These are phyloP conservation scores for Tokudaia tokunoshimensis DNA, from an alignment of 2,797 vertebrate species.

Conservation along the genomic window DNA sequence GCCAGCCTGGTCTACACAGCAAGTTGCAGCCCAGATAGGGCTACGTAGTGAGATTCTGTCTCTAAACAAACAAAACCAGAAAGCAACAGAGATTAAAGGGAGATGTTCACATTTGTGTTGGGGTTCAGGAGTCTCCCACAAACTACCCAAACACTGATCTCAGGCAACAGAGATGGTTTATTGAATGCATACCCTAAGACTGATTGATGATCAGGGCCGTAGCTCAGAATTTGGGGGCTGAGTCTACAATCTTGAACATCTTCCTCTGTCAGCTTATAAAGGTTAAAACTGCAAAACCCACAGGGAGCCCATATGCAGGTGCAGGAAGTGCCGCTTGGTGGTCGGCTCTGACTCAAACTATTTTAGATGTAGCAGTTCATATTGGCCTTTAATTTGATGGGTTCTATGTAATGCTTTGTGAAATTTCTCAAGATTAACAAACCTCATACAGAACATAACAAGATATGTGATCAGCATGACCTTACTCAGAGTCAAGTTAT, in stretches of 20 bases:
- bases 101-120: not conserved
- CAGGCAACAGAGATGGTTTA: not conserved
- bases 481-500: not conserved
- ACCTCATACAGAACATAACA: not conserved
- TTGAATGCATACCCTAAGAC: not conserved
- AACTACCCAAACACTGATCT: not conserved
- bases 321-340: not conserved
- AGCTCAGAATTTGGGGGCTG: not conserved
- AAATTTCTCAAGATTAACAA: not conserved
- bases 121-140: not conserved
- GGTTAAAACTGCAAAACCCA: not conserved
- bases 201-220: not conserved
- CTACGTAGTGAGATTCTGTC: not conserved
- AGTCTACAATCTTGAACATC: not conserved
- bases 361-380: not conserved
- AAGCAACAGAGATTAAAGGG: constrained; percentile 20
- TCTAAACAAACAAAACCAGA: not conserved
- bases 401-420: not conserved
- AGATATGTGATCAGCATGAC: not conserved
- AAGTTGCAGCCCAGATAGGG: not conserved
- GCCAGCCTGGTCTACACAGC: not conserved
- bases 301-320: not conserved
- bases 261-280: not conserved
- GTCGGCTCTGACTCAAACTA: not conserved
- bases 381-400: not conserved